Percentiles rank a stretch among this genome's conserved stretches.
phyloP scores from a whole-genome alignment of 2,113 vertebrate species.

The Naja naja region DNA sequence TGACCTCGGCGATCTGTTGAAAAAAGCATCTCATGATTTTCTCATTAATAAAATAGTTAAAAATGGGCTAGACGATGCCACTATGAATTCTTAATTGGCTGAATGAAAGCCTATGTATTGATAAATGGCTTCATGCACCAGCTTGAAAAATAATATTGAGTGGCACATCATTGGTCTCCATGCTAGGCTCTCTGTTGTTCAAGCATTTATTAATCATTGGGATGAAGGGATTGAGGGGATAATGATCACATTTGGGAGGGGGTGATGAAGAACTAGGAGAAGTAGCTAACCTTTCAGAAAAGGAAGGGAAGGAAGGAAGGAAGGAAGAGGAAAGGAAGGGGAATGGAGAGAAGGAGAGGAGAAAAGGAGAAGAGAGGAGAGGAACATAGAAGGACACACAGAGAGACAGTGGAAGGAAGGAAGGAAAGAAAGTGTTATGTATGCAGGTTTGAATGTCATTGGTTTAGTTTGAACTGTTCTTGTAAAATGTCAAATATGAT shows the following conservation, averaged over 20 bases:
- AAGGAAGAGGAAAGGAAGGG: too few relatives aligned
- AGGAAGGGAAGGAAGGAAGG: background rate
- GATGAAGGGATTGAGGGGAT: background rate
- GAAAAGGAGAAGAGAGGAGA: too few relatives aligned
- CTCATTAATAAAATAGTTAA: background rate
- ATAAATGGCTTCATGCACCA: background rate
- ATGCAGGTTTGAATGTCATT: too few relatives aligned
- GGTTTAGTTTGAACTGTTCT: too few relatives aligned
- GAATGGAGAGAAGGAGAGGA: too few relatives aligned
- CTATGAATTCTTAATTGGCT: background rate
- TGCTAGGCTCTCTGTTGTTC: background rate
- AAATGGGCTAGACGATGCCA: background rate
- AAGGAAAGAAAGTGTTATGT: too few relatives aligned
- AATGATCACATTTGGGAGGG: background rate
- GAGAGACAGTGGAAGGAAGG: too few relatives aligned
- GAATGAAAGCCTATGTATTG: background rate
- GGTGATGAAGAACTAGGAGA: background rate
- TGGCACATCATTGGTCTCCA: background rate
- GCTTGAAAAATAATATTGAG: background rate
- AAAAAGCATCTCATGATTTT: background rate
- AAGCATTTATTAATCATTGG: background rate
- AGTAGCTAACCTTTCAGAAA: background rate
- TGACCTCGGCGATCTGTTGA: background rate
- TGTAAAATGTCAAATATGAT: too few relatives aligned
- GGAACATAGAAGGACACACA: too few relatives aligned